Percentiles rank a stretch among this genome's conserved stretches.
These are phyloP conservation scores for Penaeus monodon DNA, from an alignment of 2,888 invertebrate genomes.

Conservation along the genomic window DNA sequence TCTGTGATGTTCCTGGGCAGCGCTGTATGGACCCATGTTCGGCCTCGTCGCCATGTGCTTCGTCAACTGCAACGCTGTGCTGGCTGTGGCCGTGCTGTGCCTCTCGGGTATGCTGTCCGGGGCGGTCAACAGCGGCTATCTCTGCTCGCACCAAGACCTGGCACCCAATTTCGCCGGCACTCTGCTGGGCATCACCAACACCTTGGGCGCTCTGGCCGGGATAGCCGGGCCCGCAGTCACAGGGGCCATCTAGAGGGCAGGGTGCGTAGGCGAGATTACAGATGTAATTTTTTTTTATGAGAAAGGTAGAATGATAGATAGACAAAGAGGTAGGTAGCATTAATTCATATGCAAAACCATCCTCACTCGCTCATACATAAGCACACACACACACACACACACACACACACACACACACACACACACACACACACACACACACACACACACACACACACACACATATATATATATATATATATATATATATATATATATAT, in stretches of 20 bases:
- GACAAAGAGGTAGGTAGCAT: too few species aligned
- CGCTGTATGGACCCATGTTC: constrained; percentile 55
- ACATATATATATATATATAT: constrained; percentile 17
- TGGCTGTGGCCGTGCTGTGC: constrained; percentile 41
- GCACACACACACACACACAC: too few species aligned
- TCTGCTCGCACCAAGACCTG: constrained; percentile 58
- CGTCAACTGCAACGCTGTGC: constrained; percentile 21
- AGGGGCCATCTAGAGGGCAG: constrained; percentile 56
- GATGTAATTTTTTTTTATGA: too few species aligned
- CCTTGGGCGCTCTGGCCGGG: constrained; percentile 67
- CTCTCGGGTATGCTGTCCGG: constrained; percentile 44
- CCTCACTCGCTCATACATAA: too few species aligned
- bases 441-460: too few species aligned
- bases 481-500: constrained; percentile 20
- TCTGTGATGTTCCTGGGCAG: neutral
- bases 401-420: too few species aligned
- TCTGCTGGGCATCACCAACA: constrained; percentile 66
- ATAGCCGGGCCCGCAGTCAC: constrained; percentile 65
- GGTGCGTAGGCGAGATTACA: constrained; percentile 20
- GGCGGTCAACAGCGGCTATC: constrained; percentile 34
- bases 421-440: too few species aligned
- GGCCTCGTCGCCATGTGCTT: constrained; percentile 42
- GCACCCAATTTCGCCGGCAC: constrained; percentile 63
- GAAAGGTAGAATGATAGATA: too few species aligned
- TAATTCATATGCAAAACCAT: too few species aligned